Base-by-base conservation (phyloP, 2,797 vertebrate genomes). In the Hippocampus kuda region DNA sequence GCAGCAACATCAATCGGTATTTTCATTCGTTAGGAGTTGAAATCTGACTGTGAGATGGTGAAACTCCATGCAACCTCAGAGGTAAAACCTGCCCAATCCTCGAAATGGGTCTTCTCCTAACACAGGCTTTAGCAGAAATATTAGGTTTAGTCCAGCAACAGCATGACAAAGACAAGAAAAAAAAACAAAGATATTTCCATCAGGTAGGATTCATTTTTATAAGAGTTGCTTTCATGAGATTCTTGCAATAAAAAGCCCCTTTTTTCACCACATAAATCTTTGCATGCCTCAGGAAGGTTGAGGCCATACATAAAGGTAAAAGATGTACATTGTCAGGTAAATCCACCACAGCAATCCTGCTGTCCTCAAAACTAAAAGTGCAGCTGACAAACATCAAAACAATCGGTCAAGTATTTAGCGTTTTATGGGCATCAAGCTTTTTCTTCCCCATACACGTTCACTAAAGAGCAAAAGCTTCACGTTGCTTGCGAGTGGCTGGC, bases 231-330 rank as follows among this genome's bases (percentile, higher is more conserved):
- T 53, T 59, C 18, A 59, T 26, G 26, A 59, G 57, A 59, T 59
- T 59, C 26, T 59, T 59, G 57, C 27, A 30, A 34, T 13, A 60
- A 60, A 60, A 60, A 1, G 9, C 57, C 7, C 34, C 34, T 34
- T 34, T 60, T 15, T 22, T 56, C 8, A 38, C 20, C 38, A 51
- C 26, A 77, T 12, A 34, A 73, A 4, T 56, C 30, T 77, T 73
- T 71, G 63, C 66, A 79, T 3, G 75, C 66, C 10, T 77, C 16
- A 1, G 73, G 62, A 26, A 81, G 65, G 0, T 73, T 74, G 2
- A 81, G 48, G 12, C 82, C 82, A 71, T 82, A 84, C 70, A 84
- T 57, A 60, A 76, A 70, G 10, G 84, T 82, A 85, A 10, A 67
- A 79, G 30, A 0, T 68, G 72, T 4, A 75, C 6, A 51, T 70